phyloP scores from a whole-genome alignment of 2,888 invertebrate genomes.

The Dione vanillae region DNA sequence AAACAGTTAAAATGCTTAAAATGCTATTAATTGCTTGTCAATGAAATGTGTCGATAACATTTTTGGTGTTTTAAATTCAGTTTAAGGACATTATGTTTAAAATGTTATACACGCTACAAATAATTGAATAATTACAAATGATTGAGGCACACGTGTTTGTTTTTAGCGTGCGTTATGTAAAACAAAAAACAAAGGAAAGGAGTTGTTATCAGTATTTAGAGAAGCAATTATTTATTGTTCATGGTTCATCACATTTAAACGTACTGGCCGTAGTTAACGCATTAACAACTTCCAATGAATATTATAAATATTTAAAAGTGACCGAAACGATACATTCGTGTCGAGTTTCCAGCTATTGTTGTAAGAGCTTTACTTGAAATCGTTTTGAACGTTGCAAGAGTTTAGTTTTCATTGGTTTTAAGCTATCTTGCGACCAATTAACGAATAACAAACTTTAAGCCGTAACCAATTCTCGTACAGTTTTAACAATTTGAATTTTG shows the following conservation, averaged over 20 bases:
- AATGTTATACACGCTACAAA: not conserved
- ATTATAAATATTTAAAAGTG: slow-evolving; percentile 75
- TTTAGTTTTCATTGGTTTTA: slow-evolving; percentile 54
- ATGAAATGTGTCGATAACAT: too few species aligned
- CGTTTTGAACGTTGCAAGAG: slow-evolving; percentile 24
- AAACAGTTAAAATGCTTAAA: too few species aligned
- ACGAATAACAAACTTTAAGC: slow-evolving; percentile 75
- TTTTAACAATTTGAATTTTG: slow-evolving; percentile 80
- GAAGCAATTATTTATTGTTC: slow-evolving; percentile 63
- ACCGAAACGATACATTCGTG: slow-evolving; percentile 57
- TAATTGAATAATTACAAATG: slow-evolving; percentile 14
- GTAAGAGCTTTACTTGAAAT: slow-evolving; percentile 39
- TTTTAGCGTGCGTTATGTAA: slow-evolving; percentile 32
- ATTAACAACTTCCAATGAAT: slow-evolving; percentile 73
- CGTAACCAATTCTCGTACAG: slow-evolving; percentile 81
- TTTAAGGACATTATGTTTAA: not conserved
- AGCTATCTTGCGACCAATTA: slow-evolving; percentile 76
- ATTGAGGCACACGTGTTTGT: slow-evolving; percentile 23
- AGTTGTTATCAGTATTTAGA: slow-evolving; percentile 41
- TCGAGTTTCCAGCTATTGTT: slow-evolving; percentile 49
- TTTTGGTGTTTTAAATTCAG: too few species aligned
- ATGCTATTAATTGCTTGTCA: too few species aligned
- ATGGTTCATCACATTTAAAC: slow-evolving; percentile 72
- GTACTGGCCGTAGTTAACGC: slow-evolving; percentile 73
- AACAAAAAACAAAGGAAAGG: slow-evolving; percentile 45